Conservation (phyloP, 1,140 invertebrate species). For the Tetragonula clypearis region DNA sequence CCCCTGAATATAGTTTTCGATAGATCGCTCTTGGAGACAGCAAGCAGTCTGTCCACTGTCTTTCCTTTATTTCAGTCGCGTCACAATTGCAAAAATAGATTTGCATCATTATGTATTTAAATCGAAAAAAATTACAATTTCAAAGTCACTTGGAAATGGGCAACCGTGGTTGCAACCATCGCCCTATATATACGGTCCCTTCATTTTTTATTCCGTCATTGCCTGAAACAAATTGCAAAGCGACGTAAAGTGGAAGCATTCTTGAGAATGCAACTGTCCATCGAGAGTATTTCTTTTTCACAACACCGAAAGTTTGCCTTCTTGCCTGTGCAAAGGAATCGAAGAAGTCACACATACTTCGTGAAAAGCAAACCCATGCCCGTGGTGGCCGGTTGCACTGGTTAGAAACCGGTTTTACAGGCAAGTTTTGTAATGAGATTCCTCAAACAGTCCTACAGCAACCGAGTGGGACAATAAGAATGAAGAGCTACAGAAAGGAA, state of each 20-base stretch:
- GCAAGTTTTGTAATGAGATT: slow-evolving; percentile 73
- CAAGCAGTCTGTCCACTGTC: no score
- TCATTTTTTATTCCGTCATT: no score
- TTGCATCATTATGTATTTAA: neutral
- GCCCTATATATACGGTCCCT: no score
- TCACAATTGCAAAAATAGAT: neutral
- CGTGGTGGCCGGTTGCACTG: slow-evolving; percentile 59
- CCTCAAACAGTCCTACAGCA: slow-evolving; percentile 58
- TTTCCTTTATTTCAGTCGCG: no score
- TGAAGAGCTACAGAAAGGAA: slow-evolving; percentile 16
- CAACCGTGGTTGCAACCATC: no score
- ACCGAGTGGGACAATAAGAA: slow-evolving; percentile 23
- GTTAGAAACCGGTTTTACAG: slow-evolving; percentile 69
- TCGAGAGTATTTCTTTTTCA: neutral
- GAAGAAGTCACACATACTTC: slow-evolving; percentile 34
- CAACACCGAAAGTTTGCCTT: slow-evolving; percentile 25
- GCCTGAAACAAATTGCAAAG: neutral
- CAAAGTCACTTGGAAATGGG: neutral
- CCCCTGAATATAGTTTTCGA: neutral
- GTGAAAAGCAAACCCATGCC: slow-evolving; percentile 35
- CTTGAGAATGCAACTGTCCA: neutral
- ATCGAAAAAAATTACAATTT: neutral
- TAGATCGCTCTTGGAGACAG: no score
- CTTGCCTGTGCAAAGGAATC: slow-evolving; percentile 12
- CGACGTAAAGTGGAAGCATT: neutral